These are phyloP conservation scores for Pipistrellus kuhlii DNA, from an alignment of 2,797 vertebrate species.

Conservation along the genomic window DNA sequence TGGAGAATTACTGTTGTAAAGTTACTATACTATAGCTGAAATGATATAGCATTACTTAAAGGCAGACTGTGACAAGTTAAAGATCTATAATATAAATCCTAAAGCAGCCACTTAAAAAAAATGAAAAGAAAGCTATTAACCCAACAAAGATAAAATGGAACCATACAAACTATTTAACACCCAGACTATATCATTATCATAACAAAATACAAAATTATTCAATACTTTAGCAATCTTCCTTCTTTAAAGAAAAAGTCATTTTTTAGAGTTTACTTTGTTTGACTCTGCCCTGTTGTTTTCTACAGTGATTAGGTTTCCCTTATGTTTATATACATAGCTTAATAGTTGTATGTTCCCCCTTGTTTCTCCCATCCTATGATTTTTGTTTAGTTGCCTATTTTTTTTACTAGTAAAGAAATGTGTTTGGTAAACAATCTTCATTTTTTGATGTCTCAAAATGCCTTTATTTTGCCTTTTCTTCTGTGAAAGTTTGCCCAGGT, in stretches of 20 bases:
- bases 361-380: neutral
- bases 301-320: neutral
- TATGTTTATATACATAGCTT: neutral
- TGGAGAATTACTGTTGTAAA: neutral
- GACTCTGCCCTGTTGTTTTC: neutral
- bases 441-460: neutral
- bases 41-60: neutral
- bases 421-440: neutral
- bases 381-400: neutral
- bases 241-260: neutral
- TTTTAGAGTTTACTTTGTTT: neutral
- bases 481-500: neutral
- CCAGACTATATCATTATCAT: neutral
- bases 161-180: neutral
- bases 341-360: neutral
- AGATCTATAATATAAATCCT: neutral
- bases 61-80: neutral
- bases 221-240: neutral
- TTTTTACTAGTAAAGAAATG: neutral
- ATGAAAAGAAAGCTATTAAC: neutral
- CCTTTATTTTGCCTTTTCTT: neutral
- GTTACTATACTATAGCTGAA: neutral
- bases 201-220: constrained; percentile 29
- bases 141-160: neutral
- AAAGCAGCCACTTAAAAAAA: neutral